Evolutionary conservation across 2,888 invertebrate genomes (phyloP).

Genomic region (Lymantria monacha): DNA sequence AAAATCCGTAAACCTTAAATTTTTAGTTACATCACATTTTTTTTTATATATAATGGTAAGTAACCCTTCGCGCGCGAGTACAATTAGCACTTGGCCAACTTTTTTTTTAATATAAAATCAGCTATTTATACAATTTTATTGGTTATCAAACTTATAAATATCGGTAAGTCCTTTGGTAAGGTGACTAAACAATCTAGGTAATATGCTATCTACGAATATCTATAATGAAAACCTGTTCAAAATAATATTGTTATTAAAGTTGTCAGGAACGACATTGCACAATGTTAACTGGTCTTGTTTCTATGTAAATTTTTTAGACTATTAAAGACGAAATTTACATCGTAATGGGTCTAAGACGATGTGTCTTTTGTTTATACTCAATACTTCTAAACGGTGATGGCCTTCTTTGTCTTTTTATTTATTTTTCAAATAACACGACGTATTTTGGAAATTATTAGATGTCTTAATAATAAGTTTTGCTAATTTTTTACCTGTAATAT

Average conservation of each 20-base stretch:
- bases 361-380: neutral
- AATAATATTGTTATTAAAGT: neutral
- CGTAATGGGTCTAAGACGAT: neutral
- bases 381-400: neutral
- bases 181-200: too few relatives aligned
- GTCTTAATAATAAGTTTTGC: neutral
- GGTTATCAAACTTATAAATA: too few relatives aligned
- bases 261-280: neutral
- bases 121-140: too few relatives aligned
- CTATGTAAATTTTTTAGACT: neutral
- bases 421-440: neutral
- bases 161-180: too few relatives aligned
- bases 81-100: too few relatives aligned
- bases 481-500: neutral
- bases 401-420: neutral
- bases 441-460: neutral
- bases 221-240: neutral
- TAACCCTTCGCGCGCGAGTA: too few relatives aligned
- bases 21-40: too few relatives aligned
- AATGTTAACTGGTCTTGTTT: neutral
- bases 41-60: too few relatives aligned
- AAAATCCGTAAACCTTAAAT: too few relatives aligned
- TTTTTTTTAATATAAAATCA: too few relatives aligned
- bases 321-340: neutral
- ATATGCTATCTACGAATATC: neutral